phyloP scores from a whole-genome alignment of 2,113 vertebrate species.

The Dunckerocampus dactyliophorus region DNA sequence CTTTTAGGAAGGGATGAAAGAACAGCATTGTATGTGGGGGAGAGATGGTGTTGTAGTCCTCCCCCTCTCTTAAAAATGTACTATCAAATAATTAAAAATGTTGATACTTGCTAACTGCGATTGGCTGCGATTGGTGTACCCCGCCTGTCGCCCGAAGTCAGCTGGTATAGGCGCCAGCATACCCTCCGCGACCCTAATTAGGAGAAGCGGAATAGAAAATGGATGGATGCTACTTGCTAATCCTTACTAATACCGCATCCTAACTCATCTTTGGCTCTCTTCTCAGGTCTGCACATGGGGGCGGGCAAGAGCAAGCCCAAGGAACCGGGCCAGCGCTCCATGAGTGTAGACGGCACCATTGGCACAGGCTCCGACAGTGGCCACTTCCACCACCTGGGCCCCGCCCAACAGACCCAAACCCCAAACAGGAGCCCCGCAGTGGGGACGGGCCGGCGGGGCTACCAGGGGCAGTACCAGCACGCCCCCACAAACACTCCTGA shows the following conservation, averaged over 20 bases:
- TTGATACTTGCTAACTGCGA: no score
- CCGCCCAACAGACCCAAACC: constrained; percentile 78
- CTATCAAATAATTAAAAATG: no score
- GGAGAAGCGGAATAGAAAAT: no score
- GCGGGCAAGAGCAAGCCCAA: constrained; percentile 94
- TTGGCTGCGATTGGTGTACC: no score
- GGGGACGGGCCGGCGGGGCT: constrained; percentile 75
- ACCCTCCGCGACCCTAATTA: no score
- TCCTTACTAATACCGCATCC: neutral
- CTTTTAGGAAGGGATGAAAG: no score
- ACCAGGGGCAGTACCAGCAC: constrained; percentile 70
- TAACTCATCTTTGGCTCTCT: constrained; percentile 28
- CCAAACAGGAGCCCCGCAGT: constrained; percentile 81
- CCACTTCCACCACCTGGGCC: constrained; percentile 72
- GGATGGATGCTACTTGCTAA: no score
- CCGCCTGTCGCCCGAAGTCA: no score
- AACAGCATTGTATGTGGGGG: no score
- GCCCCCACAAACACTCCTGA: constrained; percentile 72
- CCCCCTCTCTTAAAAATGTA: no score
- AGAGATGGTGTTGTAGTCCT: no score
- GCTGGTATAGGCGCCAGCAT: no score
- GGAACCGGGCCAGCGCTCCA: constrained; percentile 87
- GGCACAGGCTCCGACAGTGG: constrained; percentile 72
- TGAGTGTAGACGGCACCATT: constrained; percentile 85
- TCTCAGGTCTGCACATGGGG: constrained; percentile 81